Conservation (phyloP, 2,888 invertebrate genomes). For the Cantharis rufa region DNA sequence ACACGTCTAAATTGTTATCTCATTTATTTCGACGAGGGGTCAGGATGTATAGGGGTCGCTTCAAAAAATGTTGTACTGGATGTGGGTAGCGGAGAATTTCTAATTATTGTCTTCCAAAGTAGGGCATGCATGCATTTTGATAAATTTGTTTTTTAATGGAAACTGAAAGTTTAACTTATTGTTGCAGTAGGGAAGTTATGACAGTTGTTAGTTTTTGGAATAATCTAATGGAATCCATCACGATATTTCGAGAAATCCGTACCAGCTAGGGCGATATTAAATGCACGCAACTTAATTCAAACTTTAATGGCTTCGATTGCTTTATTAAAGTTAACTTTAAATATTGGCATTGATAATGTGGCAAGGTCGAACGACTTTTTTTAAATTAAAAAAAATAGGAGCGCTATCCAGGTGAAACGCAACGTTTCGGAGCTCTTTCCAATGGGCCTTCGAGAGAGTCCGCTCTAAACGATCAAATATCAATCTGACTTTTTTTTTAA, state of each 20-base stretch:
- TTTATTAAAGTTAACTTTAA: not conserved
- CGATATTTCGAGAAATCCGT: slow-evolving; percentile 19
- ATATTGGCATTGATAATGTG: not conserved
- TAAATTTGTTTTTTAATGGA: not conserved
- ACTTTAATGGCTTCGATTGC: not conserved
- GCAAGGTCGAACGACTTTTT: not conserved
- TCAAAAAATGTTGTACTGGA: not conserved
- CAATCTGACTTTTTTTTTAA: not conserved
- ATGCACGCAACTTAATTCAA: not conserved
- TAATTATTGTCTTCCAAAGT: not conserved
- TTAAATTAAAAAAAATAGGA: not conserved
- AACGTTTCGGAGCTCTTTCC: not conserved
- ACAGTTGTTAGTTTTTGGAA: slow-evolving; percentile 3
- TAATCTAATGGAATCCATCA: slow-evolving; percentile 23
- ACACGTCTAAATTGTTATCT: not conserved
- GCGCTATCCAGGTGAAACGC: not conserved
- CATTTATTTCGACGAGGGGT: not conserved
- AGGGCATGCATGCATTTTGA: not conserved
- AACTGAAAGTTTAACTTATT: not conserved
- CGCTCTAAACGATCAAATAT: not conserved
- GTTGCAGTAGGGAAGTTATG: slow-evolving; percentile 1
- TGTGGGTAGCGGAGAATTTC: not conserved
- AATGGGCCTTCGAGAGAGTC: not conserved
- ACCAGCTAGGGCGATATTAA: slow-evolving; percentile 9
- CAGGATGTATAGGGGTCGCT: not conserved